These are phyloP conservation scores for Wiebesia pumilae DNA, from an alignment of 1,140 invertebrate genomes.

Conservation along the genomic window DNA sequence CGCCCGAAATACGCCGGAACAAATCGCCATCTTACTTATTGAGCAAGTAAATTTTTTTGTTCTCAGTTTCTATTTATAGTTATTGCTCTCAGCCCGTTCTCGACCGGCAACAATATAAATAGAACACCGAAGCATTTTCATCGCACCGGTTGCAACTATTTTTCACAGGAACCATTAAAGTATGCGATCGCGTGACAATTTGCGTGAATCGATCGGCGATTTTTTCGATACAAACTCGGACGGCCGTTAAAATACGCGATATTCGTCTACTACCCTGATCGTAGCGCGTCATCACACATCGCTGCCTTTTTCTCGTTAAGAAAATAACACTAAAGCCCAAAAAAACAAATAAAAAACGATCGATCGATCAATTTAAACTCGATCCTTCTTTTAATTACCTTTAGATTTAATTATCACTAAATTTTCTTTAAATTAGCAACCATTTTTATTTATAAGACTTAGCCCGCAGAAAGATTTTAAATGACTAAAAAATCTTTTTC, in stretches of 20 bases:
- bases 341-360: constrained; percentile 56
- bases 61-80: constrained; percentile 4
- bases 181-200: neutral
- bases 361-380: constrained; percentile 38
- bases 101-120: constrained; percentile 5
- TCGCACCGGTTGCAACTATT: constrained; percentile 4
- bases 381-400: constrained; percentile 49
- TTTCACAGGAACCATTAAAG: neutral
- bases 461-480: constrained; percentile 20
- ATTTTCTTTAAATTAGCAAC: constrained; percentile 43
- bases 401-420: constrained; percentile 54
- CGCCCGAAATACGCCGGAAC: constrained; percentile 55
- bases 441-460: neutral
- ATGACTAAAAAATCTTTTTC: neutral
- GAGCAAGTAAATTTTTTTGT: neutral
- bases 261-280: constrained; percentile 48
- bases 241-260: constrained; percentile 29
- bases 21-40: constrained; percentile 52
- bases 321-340: constrained; percentile 73
- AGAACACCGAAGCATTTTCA: neutral
- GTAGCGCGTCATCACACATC: constrained; percentile 55
- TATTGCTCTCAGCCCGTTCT: neutral
- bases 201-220: constrained; percentile 1
- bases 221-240: neutral
- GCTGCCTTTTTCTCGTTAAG: constrained; percentile 42